Base-by-base conservation (phyloP, 2,113 vertebrate species). In the Phrynocephalus versicolor region DNA sequence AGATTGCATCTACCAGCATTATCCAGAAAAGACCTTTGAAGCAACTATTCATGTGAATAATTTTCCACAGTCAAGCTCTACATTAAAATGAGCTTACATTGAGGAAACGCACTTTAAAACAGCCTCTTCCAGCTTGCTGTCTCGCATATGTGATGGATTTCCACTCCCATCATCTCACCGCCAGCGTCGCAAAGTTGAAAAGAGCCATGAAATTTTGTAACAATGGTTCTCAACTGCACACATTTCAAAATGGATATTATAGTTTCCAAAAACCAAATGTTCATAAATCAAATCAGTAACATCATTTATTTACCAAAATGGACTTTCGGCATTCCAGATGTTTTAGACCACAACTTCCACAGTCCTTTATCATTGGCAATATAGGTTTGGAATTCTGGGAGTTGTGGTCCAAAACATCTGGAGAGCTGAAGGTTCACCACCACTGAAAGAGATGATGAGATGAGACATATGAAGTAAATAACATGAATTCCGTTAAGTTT, bases 251-350 rank as follows among this genome's bases (percentile, higher is more conserved):
- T 18, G 2, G 0, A 14, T 3, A 21, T 19, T 7, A 0, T 45
- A 0, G 19, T 73, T 25, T 25, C 84, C 2, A 18, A 45, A n/a
- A n/a, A n/a, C n/a, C n/a, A n/a, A 51, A 27, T 0, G 3, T 9
- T 27, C 0, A 1, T 3, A 0, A 5, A 82, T 5, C 76, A 51
- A 5, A 15, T 0, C n/a, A 0, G 0, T 9, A 39, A 37, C 65
- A 0, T 0, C 0, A 0, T 13, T 2, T 23, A 39, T 45, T 51
- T 51, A 51, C 45, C 10, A 51, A 6, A 51, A 10, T n/a, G n/a
- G n/a, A n/a, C n/a, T n/a, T n/a, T n/a, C n/a, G n/a, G n/a, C n/a
- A n/a, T n/a, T n/a, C n/a, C n/a, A n/a, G n/a, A n/a, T n/a, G n/a
- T n/a, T n/a, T n/a, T n/a, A n/a, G n/a, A n/a, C n/a, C n/a, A n/a